Conservation (phyloP, 2,797 vertebrate species). For the Catamblyrhynchus diadema region DNA sequence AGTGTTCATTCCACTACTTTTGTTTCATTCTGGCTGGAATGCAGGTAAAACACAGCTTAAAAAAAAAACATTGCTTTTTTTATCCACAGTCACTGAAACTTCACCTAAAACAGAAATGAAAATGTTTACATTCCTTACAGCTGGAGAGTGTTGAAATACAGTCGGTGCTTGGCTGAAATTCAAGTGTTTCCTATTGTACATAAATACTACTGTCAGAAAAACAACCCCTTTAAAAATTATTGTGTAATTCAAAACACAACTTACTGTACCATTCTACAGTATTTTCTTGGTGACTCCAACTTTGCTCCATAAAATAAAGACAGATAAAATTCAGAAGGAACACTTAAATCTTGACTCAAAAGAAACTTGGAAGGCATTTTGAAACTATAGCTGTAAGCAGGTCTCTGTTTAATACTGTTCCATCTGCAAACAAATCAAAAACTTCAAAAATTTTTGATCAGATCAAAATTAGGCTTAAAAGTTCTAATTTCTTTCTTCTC, state of each 20-base stretch:
- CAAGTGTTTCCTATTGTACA: not conserved
- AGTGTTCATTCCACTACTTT: not conserved
- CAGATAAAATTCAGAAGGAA: not conserved
- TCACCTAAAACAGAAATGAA: not conserved
- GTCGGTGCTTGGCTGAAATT: not conserved
- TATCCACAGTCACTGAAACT: rapidly evolving
- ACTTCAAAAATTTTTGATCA: not conserved
- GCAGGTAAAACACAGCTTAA: not conserved
- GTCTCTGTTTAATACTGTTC: not conserved
- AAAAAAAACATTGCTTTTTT: not conserved
- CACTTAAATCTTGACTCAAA: not conserved
- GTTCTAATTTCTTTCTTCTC: not conserved
- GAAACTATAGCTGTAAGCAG: not conserved
- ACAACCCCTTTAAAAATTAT: not conserved
- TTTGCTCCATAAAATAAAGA: not conserved
- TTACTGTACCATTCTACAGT: not conserved
- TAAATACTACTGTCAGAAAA: not conserved
- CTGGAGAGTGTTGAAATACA: not conserved
- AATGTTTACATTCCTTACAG: not conserved
- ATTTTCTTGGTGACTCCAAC: not conserved
- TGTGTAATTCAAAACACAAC: not conserved
- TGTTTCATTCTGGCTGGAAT: not conserved
- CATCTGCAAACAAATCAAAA: not conserved
- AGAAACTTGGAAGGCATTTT: not conserved
- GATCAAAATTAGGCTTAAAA: not conserved